These are phyloP conservation scores for Eilema griseolum DNA, from an alignment of 2,888 invertebrate species.

Conservation along the genomic window DNA sequence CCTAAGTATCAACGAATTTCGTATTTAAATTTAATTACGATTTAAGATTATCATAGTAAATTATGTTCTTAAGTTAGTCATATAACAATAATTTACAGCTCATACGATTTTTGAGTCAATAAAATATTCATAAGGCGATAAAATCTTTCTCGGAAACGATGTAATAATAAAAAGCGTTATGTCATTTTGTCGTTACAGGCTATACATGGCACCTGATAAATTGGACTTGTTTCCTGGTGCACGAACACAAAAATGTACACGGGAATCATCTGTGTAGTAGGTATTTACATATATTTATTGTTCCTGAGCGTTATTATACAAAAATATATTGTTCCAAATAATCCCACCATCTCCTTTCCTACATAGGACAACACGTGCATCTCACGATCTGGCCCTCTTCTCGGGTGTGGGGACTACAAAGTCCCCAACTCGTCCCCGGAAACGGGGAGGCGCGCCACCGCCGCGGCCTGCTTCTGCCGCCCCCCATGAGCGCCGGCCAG, in stretches of 20 bases:
- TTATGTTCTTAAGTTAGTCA: constrained; percentile 40
- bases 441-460: no score
- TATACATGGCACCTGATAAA: constrained; percentile 54
- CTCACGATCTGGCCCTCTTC: no score
- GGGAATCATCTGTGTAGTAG: not conserved
- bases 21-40: constrained; percentile 20
- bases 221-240: constrained; percentile 42
- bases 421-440: no score
- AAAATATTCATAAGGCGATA: constrained; percentile 71
- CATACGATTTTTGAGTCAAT: constrained; percentile 58
- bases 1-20: not conserved
- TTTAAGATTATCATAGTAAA: constrained; percentile 41
- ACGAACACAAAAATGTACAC: constrained; percentile 13
- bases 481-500: no score
- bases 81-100: constrained; percentile 59
- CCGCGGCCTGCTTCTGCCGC: no score
- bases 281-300: no score
- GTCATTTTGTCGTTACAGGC: constrained; percentile 53
- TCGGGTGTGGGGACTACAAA: no score
- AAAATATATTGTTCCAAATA: no score
- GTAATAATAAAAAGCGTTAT: constrained; percentile 53
- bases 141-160: constrained; percentile 66
- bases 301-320: no score
- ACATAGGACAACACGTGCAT: no score
- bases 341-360: no score